Evolutionary conservation across 2,113 vertebrate species (phyloP).

Genomic region (Craseonycteris thonglongyai): DNA sequence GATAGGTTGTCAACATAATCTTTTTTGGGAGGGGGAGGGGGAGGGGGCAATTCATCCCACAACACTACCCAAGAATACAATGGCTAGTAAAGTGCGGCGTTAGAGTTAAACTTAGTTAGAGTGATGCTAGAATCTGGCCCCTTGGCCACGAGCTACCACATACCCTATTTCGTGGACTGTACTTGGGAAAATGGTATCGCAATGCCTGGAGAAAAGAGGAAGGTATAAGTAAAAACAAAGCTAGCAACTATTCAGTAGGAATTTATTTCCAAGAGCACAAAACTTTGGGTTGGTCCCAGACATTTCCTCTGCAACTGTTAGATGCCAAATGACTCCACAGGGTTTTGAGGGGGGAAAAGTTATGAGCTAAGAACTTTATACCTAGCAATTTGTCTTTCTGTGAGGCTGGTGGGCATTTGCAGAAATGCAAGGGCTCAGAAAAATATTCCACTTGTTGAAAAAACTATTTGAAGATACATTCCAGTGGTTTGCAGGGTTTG

Average conservation of each 20-base stretch:
- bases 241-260: background rate
- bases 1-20: background rate
- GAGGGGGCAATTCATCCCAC: background rate
- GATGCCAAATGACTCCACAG: conserved; percentile 23
- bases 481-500: conserved; percentile 52
- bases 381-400: conserved; percentile 40
- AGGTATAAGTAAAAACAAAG: background rate
- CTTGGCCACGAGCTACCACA: background rate
- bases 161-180: background rate
- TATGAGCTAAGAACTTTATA: conserved; percentile 47
- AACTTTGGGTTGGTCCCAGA: conserved; percentile 11
- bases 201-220: background rate
- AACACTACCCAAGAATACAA: background rate
- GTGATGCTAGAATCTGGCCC: background rate
- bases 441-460: conserved; percentile 52
- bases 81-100: background rate
- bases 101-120: background rate
- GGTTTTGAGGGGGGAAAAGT: background rate
- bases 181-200: background rate
- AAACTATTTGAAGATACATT: conserved; percentile 62
- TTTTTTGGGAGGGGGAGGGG: background rate
- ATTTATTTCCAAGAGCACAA: conserved; percentile 22
- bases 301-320: conserved; percentile 43
- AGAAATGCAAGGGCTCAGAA: conserved; percentile 48
- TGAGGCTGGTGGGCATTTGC: conserved; percentile 1